A percentile compares a stretch with the other conserved stretches of the same genome.
These are phyloP conservation scores for Caenorhabditis sp. DNA, from an alignment of 2,888 invertebrate genomes.

Conservation along the genomic window DNA sequence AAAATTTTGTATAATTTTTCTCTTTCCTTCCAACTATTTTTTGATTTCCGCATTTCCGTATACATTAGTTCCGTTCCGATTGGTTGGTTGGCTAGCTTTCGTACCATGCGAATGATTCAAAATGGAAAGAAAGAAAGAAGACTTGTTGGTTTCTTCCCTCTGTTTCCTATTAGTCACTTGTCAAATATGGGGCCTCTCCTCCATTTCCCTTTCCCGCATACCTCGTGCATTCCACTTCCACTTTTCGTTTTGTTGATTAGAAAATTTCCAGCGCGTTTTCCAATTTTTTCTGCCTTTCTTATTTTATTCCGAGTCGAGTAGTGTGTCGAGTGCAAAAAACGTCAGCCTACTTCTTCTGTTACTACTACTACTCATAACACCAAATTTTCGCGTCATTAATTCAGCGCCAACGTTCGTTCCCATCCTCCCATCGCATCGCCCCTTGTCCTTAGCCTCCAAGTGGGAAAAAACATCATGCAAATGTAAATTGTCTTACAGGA, in stretches of 20 bases:
- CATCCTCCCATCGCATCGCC: too few species aligned
- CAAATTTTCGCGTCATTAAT: constrained; percentile 52
- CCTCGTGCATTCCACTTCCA: neutral
- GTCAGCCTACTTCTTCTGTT: too few species aligned
- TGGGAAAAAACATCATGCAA: constrained; percentile 33
- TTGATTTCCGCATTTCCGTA: too few species aligned
- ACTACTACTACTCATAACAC: constrained; percentile 12
- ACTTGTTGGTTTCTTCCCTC: constrained; percentile 26
- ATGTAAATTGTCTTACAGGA: constrained; percentile 60
- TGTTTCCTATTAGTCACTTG: constrained; percentile 48
- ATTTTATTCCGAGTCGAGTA: too few species aligned
- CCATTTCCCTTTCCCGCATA: too few species aligned
- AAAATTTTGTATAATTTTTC: constrained; percentile 5
- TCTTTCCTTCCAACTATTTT: neutral
- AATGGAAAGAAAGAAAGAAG: constrained; percentile 9
- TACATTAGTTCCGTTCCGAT: constrained; percentile 22
- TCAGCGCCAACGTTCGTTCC: constrained; percentile 29
- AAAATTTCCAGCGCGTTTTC: too few species aligned
- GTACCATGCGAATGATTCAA: too few species aligned
- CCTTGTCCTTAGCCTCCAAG: constrained; percentile 4
- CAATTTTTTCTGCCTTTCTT: constrained; percentile 1
- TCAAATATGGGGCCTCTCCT: constrained; percentile 27
- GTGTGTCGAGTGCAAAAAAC: neutral
- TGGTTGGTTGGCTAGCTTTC: constrained; percentile 13
- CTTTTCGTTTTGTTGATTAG: neutral